Evolutionary conservation across 2,888 invertebrate species (phyloP).

Genomic region (Megalurothrips usitatus): DNA sequence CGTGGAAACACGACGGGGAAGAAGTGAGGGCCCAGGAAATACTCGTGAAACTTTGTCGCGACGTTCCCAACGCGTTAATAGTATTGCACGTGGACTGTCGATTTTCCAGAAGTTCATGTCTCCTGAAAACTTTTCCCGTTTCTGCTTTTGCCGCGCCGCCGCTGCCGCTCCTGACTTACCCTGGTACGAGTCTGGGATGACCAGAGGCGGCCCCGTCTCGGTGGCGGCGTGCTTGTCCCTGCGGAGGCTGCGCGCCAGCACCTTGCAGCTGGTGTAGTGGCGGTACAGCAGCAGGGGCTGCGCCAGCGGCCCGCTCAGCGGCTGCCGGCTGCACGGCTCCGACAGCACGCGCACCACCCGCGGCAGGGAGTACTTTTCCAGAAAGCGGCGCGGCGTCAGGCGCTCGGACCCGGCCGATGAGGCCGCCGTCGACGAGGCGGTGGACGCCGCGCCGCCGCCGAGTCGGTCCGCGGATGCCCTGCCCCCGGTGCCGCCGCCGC

Average conservation of each 20-base stretch:
- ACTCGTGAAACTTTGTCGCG: too few relatives aligned
- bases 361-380: constrained; percentile 39
- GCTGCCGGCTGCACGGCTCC: not conserved
- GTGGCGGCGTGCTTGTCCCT: not conserved
- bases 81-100: too few relatives aligned
- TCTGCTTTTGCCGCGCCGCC: not conserved
- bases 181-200: constrained; percentile 44
- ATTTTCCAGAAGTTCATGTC: too few relatives aligned
- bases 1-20: too few relatives aligned
- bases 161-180: constrained; percentile 37
- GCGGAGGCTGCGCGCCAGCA: constrained; percentile 42
- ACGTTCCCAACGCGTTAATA: too few relatives aligned
- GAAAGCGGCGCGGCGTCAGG: constrained; percentile 38
- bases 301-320: constrained; percentile 37
- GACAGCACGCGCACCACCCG: constrained; percentile 38
- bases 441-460: not conserved
- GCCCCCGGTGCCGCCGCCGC: not conserved
- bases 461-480: not conserved
- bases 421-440: not conserved
- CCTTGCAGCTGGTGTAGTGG: constrained; percentile 43
- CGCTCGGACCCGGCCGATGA: constrained; percentile 30
- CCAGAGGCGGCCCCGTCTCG: constrained; percentile 41
- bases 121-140: too few relatives aligned
- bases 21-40: too few relatives aligned
- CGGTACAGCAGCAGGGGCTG: constrained; percentile 44